phyloP scores from a whole-genome alignment of 1,140 invertebrate genomes.

The Stegodyphus dumicola region DNA sequence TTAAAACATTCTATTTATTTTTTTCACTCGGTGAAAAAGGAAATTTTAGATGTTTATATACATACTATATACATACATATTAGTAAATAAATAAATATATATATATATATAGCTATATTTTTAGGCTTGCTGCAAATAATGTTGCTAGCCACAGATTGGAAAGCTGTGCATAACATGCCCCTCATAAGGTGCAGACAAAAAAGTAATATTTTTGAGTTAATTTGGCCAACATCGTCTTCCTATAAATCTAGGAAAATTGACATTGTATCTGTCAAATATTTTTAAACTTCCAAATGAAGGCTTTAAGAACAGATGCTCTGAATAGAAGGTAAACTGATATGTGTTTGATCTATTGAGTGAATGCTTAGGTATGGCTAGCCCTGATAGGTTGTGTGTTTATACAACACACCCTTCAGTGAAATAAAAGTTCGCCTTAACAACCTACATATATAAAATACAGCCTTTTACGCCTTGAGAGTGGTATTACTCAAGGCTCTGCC shows the following conservation, averaged over 20 bases:
- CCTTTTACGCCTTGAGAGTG: slow-evolving; percentile 19
- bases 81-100: slow-evolving; percentile 14
- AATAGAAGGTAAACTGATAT: background rate
- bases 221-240: slow-evolving; percentile 58
- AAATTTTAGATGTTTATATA: slow-evolving; percentile 57
- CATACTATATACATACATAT: slow-evolving; percentile 45
- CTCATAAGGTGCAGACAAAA: background rate
- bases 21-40: slow-evolving; percentile 24
- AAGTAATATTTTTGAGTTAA: slow-evolving; percentile 40
- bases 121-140: slow-evolving; percentile 49
- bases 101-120: slow-evolving; percentile 57
- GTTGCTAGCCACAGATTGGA: slow-evolving; percentile 31
- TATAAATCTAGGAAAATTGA: slow-evolving; percentile 41
- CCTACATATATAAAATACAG: background rate
- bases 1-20: background rate
- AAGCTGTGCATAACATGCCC: background rate
- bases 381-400: too few relatives aligned
- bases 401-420: background rate
- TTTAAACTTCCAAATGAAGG: background rate
- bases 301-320: background rate
- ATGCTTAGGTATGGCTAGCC: background rate
- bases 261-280: slow-evolving; percentile 21
- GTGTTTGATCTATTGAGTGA: background rate
- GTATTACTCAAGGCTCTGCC: slow-evolving; percentile 1
- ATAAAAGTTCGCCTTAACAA: slow-evolving; percentile 16